phyloP scores from a whole-genome alignment of 2,113 vertebrate genomes.

The Eulemur macaco region DNA sequence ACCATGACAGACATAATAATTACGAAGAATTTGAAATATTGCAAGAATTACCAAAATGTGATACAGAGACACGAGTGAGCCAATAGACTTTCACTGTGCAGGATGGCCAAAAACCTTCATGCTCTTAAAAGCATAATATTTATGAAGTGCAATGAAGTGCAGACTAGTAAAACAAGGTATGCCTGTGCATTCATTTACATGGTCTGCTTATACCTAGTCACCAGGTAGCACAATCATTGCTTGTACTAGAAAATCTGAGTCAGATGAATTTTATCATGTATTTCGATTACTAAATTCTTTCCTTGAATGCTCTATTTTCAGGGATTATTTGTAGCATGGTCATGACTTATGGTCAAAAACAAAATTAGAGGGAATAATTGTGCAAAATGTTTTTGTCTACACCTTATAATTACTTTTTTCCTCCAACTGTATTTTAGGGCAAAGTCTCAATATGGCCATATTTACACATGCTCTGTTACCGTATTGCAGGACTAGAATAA shows the following conservation, averaged over 20 bases:
- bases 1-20: not conserved
- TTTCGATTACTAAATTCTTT: constrained; percentile 59
- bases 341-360: constrained; percentile 51
- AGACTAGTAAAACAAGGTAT: not conserved
- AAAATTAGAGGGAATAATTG: constrained; percentile 57
- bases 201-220: constrained; percentile 14
- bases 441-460: not conserved
- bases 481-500: not conserved
- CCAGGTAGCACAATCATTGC: constrained; percentile 17
- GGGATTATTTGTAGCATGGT: constrained; percentile 44
- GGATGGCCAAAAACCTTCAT: not conserved
- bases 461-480: not conserved
- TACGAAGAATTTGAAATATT: not conserved
- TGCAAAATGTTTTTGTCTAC: constrained; percentile 57
- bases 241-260: constrained; percentile 57
- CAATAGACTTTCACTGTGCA: too few relatives aligned
- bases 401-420: constrained; percentile 43
- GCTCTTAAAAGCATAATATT: not conserved
- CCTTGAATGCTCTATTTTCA: constrained; percentile 54
- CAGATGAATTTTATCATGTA: constrained; percentile 43
- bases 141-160: too few relatives aligned
- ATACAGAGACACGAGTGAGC: too few relatives aligned
- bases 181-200: not conserved
- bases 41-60: too few relatives aligned
- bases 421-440: constrained; percentile 20